These are phyloP conservation scores for Triops cancriformis DNA, from an alignment of 1,140 invertebrate genomes.

Conservation along the genomic window DNA sequence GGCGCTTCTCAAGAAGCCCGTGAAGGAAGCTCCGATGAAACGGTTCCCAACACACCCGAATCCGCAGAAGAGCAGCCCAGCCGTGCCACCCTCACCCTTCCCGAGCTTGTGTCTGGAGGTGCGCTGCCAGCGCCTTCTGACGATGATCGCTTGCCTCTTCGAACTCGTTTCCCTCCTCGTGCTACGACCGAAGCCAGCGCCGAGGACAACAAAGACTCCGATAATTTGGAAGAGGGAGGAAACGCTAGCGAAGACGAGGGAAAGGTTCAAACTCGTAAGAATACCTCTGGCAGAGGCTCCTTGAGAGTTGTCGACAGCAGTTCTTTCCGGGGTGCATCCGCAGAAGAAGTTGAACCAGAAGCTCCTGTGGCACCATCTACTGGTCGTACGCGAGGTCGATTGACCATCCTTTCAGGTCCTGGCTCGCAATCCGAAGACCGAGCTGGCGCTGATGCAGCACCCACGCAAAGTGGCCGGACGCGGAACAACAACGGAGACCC, in stretches of 20 bases:
- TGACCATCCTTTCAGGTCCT: constrained; percentile 18
- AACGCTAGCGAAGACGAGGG: constrained; percentile 1
- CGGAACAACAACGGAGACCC: not conserved
- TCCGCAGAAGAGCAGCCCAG: not conserved
- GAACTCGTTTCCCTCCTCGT: constrained; percentile 18
- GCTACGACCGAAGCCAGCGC: not conserved
- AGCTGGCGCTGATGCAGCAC: not conserved
- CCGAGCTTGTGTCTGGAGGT: not conserved
- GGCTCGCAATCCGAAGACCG: not conserved
- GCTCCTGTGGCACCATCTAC: not conserved
- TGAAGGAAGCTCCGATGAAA: not conserved
- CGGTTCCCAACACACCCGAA: not conserved
- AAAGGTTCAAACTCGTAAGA: not conserved
- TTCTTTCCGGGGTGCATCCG: constrained; percentile 2
- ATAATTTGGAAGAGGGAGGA: not conserved
- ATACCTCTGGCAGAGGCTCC: not conserved
- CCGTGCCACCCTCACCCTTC: not conserved
- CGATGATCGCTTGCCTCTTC: constrained; percentile 14
- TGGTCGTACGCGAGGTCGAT: not conserved
- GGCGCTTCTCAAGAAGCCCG: not conserved
- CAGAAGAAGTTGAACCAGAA: not conserved
- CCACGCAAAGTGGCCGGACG: not conserved
- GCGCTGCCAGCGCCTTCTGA: not conserved
- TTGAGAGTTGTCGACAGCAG: constrained; percentile 17
- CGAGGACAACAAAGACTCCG: not conserved